Evolutionary conservation across 2,888 invertebrate genomes (phyloP).

Genomic region (Bruchidius siliquastri): DNA sequence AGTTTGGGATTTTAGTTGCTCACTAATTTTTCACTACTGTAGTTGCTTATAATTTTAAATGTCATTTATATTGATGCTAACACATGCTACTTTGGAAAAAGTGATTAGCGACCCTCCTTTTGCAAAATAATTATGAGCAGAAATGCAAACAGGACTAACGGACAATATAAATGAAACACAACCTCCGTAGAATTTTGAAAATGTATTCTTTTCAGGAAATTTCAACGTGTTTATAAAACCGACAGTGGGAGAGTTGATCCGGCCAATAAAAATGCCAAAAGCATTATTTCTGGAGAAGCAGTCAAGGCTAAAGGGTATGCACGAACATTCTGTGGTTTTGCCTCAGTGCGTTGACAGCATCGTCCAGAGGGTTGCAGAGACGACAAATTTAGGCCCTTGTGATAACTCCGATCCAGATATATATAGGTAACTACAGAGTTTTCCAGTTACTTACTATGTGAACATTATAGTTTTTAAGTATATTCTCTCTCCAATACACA

Average conservation of each 20-base stretch:
- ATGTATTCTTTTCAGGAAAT: constrained; percentile 46
- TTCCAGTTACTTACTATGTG: neutral
- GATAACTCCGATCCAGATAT: constrained; percentile 36
- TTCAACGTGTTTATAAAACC: constrained; percentile 66
- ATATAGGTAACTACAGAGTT: constrained; percentile 31
- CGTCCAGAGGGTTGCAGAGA: constrained; percentile 61
- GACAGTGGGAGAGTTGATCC: constrained; percentile 81
- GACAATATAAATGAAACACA: too few relatives aligned
- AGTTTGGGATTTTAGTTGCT: too few relatives aligned
- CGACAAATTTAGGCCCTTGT: constrained; percentile 72
- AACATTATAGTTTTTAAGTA: constrained; percentile 1
- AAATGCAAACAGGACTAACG: too few relatives aligned
- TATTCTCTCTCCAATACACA: too few relatives aligned
- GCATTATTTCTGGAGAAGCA: constrained; percentile 68
- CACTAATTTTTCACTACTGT: too few relatives aligned
- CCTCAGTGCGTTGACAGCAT: constrained; percentile 29
- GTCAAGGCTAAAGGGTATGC: constrained; percentile 85
- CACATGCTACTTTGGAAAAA: too few relatives aligned
- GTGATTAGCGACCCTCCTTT: too few relatives aligned
- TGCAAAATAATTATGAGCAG: too few relatives aligned
- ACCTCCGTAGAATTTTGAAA: neutral
- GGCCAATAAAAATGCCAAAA: constrained; percentile 72
- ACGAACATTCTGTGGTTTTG: constrained; percentile 61
- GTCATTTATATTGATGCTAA: too few relatives aligned
- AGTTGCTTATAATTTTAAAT: too few relatives aligned